Conservation (phyloP, 1,140 invertebrate species). For the Tetramorium simillimum region DNA sequence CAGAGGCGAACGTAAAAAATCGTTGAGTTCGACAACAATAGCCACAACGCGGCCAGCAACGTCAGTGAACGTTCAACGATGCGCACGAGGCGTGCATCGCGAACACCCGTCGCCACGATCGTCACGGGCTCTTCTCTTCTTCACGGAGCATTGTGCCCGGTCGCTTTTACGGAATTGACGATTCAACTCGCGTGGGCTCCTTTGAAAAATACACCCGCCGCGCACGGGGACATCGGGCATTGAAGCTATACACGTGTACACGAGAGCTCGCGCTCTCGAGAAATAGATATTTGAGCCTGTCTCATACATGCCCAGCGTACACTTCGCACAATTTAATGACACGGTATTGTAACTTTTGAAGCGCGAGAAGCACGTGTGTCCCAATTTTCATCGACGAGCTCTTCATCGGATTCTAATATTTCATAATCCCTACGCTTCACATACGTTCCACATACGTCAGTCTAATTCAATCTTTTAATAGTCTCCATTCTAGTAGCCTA, state of each 20-base stretch:
- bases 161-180: slow-evolving; percentile 56
- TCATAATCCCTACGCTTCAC: not conserved
- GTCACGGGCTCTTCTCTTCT: slow-evolving; percentile 21
- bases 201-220: slow-evolving; percentile 65
- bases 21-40: slow-evolving; percentile 38
- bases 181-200: slow-evolving; percentile 66
- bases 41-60: not conserved
- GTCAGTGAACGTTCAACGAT: slow-evolving; percentile 44
- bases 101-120: slow-evolving; percentile 21
- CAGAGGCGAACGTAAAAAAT: slow-evolving; percentile 36
- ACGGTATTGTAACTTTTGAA: not conserved
- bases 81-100: slow-evolving; percentile 27
- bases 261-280: slow-evolving; percentile 11
- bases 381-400: not conserved
- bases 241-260: slow-evolving; percentile 18
- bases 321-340: not conserved
- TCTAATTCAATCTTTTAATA: not conserved
- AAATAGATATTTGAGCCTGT: slow-evolving; percentile 27
- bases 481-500: not conserved
- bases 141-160: slow-evolving; percentile 8
- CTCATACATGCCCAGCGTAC: too few species aligned
- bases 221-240: slow-evolving; percentile 34
- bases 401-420: not conserved
- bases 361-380: not conserved
- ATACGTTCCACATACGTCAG: not conserved